phyloP scores from a whole-genome alignment of 2,888 invertebrate genomes.

The Cantharis flavilabris region DNA sequence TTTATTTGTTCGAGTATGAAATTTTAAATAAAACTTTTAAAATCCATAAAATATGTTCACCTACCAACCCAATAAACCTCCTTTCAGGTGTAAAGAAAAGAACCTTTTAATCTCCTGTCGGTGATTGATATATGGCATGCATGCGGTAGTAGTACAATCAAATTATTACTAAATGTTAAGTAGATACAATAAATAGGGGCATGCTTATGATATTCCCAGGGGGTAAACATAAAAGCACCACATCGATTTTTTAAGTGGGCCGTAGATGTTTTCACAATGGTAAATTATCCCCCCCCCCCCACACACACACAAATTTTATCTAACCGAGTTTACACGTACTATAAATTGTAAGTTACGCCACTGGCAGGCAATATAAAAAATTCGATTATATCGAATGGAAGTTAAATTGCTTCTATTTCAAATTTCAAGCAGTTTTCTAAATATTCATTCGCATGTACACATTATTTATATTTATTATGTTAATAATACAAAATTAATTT shows the following conservation, averaged over 20 bases:
- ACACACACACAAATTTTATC: no score
- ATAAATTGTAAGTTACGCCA: not conserved
- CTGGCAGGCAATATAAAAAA: not conserved
- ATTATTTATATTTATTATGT: not conserved
- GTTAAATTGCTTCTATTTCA: not conserved
- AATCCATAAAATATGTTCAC: not conserved
- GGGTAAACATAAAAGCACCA: not conserved
- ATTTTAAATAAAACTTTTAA: not conserved
- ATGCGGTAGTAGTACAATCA: not conserved
- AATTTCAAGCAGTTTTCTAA: not conserved
- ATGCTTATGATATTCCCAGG: not conserved
- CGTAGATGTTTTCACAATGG: not conserved
- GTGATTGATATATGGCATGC: not conserved
- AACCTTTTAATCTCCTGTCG: not conserved
- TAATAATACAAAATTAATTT: not conserved
- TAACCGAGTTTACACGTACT: not conserved
- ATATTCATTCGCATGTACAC: not conserved
- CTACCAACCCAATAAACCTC: not conserved
- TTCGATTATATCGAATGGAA: not conserved
- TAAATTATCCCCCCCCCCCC: not conserved
- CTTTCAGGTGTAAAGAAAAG: not conserved
- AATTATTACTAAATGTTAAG: not conserved
- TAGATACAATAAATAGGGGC: not conserved
- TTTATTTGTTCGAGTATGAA: not conserved
- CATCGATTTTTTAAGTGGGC: not conserved